Percentiles rank a stretch among this genome's conserved stretches.
Evolutionary conservation across 2,797 vertebrate species (phyloP).

Genomic region (Rhinogobio ventralis): DNA sequence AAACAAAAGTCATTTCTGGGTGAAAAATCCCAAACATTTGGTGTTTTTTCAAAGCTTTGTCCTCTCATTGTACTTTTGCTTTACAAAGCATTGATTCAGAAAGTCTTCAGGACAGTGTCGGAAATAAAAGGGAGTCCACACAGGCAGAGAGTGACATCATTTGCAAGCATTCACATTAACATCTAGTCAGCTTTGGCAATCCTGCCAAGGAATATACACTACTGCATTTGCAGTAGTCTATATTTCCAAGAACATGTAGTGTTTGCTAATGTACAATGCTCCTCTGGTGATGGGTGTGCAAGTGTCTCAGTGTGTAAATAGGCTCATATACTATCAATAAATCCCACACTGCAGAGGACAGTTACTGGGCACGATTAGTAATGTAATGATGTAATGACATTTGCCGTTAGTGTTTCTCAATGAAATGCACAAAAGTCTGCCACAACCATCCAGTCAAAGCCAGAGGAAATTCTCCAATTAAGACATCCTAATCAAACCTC

Average conservation of each 20-base stretch:
- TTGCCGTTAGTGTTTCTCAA: constrained; percentile 39
- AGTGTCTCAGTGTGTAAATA: constrained; percentile 15
- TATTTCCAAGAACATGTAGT: constrained; percentile 38
- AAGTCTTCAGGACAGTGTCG: constrained; percentile 10
- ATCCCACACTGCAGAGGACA: background rate
- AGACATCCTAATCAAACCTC: constrained; percentile 4
- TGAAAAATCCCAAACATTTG: background rate
- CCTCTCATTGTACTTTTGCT: constrained; percentile 12
- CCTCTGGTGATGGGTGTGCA: background rate
- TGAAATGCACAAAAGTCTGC: constrained; percentile 25
- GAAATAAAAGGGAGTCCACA: constrained; percentile 11
- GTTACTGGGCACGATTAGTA: constrained; percentile 17
- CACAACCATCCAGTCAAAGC: background rate
- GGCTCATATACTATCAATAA: background rate
- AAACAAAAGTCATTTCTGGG: background rate
- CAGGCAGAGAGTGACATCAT: constrained; percentile 36
- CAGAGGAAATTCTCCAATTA: background rate
- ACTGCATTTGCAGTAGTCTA: constrained; percentile 30
- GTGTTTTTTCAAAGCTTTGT: background rate
- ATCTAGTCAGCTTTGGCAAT: constrained; percentile 30
- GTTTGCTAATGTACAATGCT: constrained; percentile 23
- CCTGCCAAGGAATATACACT: constrained; percentile 21
- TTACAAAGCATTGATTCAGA: constrained; percentile 26
- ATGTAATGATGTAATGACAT: background rate
- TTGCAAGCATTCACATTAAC: constrained; percentile 40